Evolutionary conservation across 2,888 invertebrate genomes (phyloP).

Genomic region (Rhagonycha lutea): DNA sequence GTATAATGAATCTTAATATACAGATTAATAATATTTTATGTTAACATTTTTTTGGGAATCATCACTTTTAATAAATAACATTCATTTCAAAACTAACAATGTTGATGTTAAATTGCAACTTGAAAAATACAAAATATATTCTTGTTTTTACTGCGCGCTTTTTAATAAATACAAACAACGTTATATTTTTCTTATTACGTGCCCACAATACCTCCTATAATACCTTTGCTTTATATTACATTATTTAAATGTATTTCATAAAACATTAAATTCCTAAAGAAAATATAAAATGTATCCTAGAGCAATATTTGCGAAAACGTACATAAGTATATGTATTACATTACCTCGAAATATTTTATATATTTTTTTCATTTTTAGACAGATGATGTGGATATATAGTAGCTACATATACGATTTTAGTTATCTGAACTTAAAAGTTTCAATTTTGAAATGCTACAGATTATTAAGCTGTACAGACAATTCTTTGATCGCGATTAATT

Average conservation of each 20-base stretch:
- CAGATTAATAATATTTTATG: not conserved
- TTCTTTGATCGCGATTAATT: too few relatives aligned
- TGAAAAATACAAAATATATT: too few relatives aligned
- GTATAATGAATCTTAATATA: too few relatives aligned
- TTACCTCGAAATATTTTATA: not conserved
- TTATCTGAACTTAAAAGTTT: not conserved
- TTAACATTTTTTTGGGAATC: not conserved
- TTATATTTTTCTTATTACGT: not conserved
- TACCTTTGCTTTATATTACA: not conserved
- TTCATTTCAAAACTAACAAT: not conserved
- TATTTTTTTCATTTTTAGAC: too few relatives aligned
- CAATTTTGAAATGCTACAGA: not conserved
- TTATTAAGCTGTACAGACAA: too few relatives aligned
- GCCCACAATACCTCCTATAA: not conserved
- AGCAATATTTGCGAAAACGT: not conserved
- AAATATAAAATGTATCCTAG: not conserved
- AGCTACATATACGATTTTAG: too few relatives aligned
- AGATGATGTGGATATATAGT: too few relatives aligned
- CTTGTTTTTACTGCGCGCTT: not conserved
- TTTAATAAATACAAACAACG: not conserved
- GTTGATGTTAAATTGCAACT: too few relatives aligned
- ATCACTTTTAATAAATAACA: not conserved
- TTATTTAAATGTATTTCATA: not conserved
- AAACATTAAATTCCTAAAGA: not conserved
- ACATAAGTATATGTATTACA: not conserved